Conservation (phyloP, 1,140 invertebrate species). For the Bacillus rossius region DNA sequence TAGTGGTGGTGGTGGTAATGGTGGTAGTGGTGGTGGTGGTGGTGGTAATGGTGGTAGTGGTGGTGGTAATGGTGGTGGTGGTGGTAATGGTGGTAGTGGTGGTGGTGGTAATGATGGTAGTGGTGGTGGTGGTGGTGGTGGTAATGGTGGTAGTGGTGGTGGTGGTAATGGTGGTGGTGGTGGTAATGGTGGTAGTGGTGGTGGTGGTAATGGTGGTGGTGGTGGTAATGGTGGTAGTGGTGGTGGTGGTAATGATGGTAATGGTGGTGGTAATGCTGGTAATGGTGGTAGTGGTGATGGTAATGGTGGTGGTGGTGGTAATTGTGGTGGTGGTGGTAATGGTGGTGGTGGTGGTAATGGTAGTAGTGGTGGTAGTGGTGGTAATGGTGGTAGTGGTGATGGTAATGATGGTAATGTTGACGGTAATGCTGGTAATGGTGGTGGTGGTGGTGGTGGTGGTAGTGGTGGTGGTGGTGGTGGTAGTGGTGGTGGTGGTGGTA, state of each 20-base stretch:
- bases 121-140: neutral
- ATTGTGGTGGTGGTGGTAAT: too few relatives aligned
- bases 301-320: too few relatives aligned
- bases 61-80: neutral
- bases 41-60: neutral
- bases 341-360: too few relatives aligned
- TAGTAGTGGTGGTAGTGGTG: neutral
- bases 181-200: neutral
- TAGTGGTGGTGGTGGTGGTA: too few relatives aligned
- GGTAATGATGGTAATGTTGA: too few relatives aligned
- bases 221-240: neutral
- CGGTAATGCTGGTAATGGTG: too few relatives aligned
- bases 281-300: too few relatives aligned
- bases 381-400: neutral
- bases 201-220: neutral
- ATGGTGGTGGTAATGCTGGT: too few relatives aligned
- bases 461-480: too few relatives aligned
- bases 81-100: neutral
- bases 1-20: neutral
- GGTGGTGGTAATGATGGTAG: neutral
- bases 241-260: too few relatives aligned
- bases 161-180: neutral
- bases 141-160: constrained; percentile 1
- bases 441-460: too few relatives aligned
- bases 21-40: neutral